Conservation (phyloP, 2,113 vertebrate genomes). For the Nannobrachium achirus region DNA sequence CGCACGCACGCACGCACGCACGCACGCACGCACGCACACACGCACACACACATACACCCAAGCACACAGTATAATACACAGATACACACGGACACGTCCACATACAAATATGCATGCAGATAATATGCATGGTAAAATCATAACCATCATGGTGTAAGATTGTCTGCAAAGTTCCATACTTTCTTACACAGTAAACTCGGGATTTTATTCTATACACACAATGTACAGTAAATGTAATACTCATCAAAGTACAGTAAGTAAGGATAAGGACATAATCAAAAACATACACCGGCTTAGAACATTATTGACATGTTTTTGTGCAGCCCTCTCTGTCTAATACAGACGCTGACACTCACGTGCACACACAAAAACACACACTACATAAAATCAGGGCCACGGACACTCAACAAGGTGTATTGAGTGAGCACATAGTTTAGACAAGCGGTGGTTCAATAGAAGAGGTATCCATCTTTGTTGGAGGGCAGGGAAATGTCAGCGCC, state of each 20-base stretch:
- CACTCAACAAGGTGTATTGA: conserved; percentile 53
- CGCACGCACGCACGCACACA: background rate
- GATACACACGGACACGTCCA: background rate
- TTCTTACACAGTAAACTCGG: too few relatives aligned
- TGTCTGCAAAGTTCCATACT: too few relatives aligned
- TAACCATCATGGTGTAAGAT: too few relatives aligned
- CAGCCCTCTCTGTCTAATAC: too few relatives aligned
- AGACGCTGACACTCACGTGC: background rate
- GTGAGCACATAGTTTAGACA: conserved; percentile 43
- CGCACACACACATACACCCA: background rate
- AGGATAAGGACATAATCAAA: too few relatives aligned
- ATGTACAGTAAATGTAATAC: too few relatives aligned
- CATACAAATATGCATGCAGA: background rate
- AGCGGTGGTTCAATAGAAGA: conserved; percentile 49
- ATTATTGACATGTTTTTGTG: too few relatives aligned
- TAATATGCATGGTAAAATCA: too few relatives aligned
- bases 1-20: background rate
- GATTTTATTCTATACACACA: background rate
- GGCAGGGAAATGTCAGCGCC: conserved; percentile 63
- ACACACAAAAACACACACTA: conserved; percentile 8
- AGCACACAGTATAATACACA: background rate
- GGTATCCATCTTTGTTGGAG: conserved; percentile 62
- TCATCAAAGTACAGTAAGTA: too few relatives aligned
- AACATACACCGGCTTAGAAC: too few relatives aligned
- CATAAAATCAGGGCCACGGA: conserved; percentile 34